phyloP scores from a whole-genome alignment of 1,140 invertebrate genomes.

The Cepaea nemoralis region DNA sequence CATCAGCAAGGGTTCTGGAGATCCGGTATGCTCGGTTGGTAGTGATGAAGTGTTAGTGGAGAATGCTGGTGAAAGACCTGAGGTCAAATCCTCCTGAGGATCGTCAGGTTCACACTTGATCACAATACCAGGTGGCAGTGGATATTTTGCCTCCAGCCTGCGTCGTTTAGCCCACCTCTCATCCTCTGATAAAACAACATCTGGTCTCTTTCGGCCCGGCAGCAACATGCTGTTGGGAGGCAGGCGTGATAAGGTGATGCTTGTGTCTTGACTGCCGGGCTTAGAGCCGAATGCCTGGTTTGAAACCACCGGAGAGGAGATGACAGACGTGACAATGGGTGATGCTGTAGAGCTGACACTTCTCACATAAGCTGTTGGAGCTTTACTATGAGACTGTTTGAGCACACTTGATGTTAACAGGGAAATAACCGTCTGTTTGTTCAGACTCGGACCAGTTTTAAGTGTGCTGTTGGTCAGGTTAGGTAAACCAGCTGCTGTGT shows the following conservation, averaged over 20 bases:
- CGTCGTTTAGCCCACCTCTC: constrained; percentile 13
- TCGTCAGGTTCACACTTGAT: constrained; percentile 43
- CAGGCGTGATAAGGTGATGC: not conserved
- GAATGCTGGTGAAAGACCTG: not conserved
- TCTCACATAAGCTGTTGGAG: not conserved
- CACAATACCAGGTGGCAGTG: constrained; percentile 40
- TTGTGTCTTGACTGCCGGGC: not conserved
- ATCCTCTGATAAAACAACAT: not conserved
- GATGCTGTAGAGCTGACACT: not conserved
- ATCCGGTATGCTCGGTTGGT: not conserved
- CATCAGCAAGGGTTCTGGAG: not conserved
- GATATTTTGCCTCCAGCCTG: constrained; percentile 36
- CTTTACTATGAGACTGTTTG: not conserved
- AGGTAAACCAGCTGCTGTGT: too few relatives aligned
- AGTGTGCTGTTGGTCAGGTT: too few relatives aligned
- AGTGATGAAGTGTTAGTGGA: not conserved
- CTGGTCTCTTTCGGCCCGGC: not conserved
- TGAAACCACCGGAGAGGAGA: not conserved
- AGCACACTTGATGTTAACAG: not conserved
- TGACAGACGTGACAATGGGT: not conserved
- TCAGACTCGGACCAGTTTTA: too few relatives aligned
- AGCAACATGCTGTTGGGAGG: constrained; percentile 8
- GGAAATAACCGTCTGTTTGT: not conserved
- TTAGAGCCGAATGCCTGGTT: not conserved
- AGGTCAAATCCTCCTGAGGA: not conserved